phyloP scores from a whole-genome alignment of 2,888 invertebrate genomes.

The Parasteatoda lunata region DNA sequence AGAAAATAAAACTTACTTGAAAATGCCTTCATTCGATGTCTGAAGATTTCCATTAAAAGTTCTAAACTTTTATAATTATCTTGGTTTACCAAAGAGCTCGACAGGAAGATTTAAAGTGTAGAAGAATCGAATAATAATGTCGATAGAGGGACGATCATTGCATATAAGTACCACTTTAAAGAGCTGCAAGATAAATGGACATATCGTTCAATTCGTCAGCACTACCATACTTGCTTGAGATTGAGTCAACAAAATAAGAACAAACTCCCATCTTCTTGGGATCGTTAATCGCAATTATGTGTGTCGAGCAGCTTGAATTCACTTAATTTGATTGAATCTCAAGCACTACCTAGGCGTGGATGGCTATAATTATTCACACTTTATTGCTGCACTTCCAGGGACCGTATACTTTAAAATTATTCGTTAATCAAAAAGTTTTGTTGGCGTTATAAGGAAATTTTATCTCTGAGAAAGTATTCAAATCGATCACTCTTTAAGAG shows the following conservation, averaged over 20 bases:
- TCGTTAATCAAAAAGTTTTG: neutral
- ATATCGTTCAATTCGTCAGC: slow-evolving; percentile 2
- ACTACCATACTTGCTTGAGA: neutral
- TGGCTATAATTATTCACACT: neutral
- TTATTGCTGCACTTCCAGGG: neutral
- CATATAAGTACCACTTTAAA: neutral
- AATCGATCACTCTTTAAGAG: too few species aligned
- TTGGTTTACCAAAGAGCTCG: slow-evolving; percentile 1
- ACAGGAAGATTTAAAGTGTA: neutral
- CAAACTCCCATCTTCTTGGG: slow-evolving; percentile 2
- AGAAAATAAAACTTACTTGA: neutral
- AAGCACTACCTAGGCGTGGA: neutral
- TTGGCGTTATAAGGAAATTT: neutral
- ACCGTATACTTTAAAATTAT: neutral
- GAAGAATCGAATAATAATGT: slow-evolving; percentile 1
- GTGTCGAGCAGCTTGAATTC: slow-evolving; percentile 8
- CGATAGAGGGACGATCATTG: neutral
- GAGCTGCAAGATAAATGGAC: neutral
- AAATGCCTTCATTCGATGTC: neutral
- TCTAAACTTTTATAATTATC: slow-evolving; percentile 5
- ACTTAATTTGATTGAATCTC: slow-evolving; percentile 10
- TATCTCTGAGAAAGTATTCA: neutral
- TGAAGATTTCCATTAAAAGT: slow-evolving; percentile 2
- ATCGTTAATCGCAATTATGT: slow-evolving; percentile 19
- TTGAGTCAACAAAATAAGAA: slow-evolving; percentile 5